These are phyloP conservation scores for Gnatocerus cornutus DNA, from an alignment of 2,888 invertebrate genomes.

Conservation along the genomic window DNA sequence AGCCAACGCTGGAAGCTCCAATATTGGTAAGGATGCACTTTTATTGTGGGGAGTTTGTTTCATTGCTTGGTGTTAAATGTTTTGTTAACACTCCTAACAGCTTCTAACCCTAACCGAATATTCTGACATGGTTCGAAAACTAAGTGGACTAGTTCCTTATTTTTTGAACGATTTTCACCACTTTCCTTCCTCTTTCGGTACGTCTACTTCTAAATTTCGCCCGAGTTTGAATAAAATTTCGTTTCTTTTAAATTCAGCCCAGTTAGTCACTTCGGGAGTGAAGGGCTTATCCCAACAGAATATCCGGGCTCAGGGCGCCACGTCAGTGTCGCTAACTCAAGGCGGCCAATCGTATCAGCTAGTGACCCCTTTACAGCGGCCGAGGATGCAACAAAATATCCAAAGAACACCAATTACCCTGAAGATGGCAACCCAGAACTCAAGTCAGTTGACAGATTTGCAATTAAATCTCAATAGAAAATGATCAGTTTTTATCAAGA, in stretches of 20 bases:
- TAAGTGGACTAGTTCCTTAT: too few species aligned
- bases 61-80: not conserved
- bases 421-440: slow-evolving; percentile 68
- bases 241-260: slow-evolving; percentile 66
- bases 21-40: slow-evolving; percentile 63
- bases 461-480: slow-evolving; percentile 66
- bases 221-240: slow-evolving; percentile 11
- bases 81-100: slow-evolving; percentile 17
- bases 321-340: slow-evolving; percentile 65
- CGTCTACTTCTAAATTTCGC: not conserved
- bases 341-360: slow-evolving; percentile 67
- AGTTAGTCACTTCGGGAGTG: slow-evolving; percentile 79
- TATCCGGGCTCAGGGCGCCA: slow-evolving; percentile 63
- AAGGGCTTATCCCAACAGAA: slow-evolving; percentile 72
- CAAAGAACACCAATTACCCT: slow-evolving; percentile 69
- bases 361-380: slow-evolving; percentile 67
- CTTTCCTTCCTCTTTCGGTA: not conserved
- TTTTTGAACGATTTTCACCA: not conserved
- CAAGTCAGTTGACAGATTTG: slow-evolving; percentile 71
- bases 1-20: slow-evolving; percentile 65
- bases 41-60: not conserved
- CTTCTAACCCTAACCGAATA: too few species aligned
- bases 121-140: too few species aligned
- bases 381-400: slow-evolving; percentile 65
- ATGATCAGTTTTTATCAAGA: slow-evolving; percentile 51